Evolutionary conservation across 2,113 vertebrate species (phyloP).

Genomic region (Syngnathus typhle): DNA sequence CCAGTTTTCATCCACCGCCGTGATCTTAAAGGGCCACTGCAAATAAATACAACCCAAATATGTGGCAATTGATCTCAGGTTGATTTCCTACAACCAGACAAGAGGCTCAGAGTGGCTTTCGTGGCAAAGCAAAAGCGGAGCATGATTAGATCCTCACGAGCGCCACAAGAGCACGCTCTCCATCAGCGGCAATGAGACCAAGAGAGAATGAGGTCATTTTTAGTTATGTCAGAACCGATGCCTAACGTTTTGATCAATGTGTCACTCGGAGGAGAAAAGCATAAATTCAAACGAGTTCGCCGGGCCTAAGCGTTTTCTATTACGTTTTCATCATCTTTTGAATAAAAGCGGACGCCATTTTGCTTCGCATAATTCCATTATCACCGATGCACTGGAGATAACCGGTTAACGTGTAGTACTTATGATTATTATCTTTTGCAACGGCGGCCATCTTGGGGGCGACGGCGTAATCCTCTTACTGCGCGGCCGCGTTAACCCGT

Average conservation of each 20-base stretch:
- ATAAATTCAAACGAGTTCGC: neutral
- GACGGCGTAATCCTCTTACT: conserved; percentile 66
- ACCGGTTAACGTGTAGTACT: neutral
- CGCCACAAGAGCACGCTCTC: conserved; percentile 11
- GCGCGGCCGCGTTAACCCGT: conserved; percentile 42
- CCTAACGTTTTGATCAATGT: conserved; percentile 14
- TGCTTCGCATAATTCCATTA: neutral
- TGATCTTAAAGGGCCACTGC: conserved; percentile 27
- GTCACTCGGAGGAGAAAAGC: neutral
- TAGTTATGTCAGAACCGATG: conserved; percentile 7
- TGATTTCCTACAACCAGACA: neutral
- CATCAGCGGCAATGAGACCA: conserved; percentile 18
- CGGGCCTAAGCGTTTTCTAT: neutral
- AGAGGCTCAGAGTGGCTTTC: conserved; percentile 7
- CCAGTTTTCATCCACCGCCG: conserved; percentile 17
- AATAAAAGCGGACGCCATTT: neutral
- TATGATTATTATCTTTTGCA: conserved; percentile 32
- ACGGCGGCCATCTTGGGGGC: conserved; percentile 41
- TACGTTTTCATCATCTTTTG: too few species aligned
- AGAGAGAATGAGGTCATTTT: conserved; percentile 19
- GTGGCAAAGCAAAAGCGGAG: conserved; percentile 12
- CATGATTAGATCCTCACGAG: conserved; percentile 24
- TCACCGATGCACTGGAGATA: neutral
- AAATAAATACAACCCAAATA: conserved; percentile 3
- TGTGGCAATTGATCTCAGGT: too few species aligned